These are phyloP conservation scores for Notiomystis cincta DNA, from an alignment of 2,113 vertebrate species.

Conservation along the genomic window DNA sequence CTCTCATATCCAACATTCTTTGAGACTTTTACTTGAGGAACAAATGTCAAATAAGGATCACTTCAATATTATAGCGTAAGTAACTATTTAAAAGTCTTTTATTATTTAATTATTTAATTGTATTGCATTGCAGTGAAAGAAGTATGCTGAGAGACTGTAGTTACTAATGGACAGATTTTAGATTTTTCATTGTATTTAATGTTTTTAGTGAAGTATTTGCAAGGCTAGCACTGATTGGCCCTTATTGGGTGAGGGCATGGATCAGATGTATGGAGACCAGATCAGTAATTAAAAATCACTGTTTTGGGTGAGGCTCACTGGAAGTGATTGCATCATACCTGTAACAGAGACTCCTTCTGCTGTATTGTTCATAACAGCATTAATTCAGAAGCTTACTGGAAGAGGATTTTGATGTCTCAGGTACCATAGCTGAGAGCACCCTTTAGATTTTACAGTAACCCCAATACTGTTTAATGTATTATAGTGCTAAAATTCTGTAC, in stretches of 20 bases:
- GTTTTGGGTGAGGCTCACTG: not conserved
- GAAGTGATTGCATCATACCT: not conserved
- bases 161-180: not conserved
- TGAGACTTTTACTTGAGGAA: slow-evolving; percentile 79
- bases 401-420: not conserved
- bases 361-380: not conserved
- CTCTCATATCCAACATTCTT: slow-evolving; percentile 75
- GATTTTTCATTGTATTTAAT: not conserved
- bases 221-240: not conserved
- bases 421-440: not conserved
- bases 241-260: not conserved
- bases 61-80: slow-evolving; percentile 81
- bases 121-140: not conserved
- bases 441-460: not conserved
- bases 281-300: not conserved
- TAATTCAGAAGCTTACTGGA: not conserved
- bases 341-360: not conserved
- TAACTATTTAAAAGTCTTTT: not conserved
- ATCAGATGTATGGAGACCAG: not conserved
- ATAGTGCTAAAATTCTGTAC: not conserved
- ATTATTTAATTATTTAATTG: not conserved
- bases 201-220: not conserved
- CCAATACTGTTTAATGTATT: not conserved
- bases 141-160: not conserved
- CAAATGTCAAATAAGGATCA: slow-evolving; percentile 75